Base-by-base conservation (phyloP, 2,113 vertebrate species). In the Platysteira castanea region DNA sequence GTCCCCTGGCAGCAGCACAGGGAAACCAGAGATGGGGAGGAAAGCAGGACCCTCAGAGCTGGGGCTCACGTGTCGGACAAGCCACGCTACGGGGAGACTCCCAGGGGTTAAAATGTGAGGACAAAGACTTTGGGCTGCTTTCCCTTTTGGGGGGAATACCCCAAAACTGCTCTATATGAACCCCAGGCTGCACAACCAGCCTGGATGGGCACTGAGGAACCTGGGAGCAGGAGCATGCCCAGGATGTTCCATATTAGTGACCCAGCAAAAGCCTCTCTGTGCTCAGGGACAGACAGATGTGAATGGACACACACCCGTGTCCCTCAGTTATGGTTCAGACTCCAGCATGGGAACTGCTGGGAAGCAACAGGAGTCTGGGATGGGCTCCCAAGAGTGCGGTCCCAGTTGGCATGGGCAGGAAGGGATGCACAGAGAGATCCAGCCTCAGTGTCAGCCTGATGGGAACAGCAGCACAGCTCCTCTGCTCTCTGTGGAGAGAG, bases 301-400 rank as follows among this genome's bases (percentile, higher is more conserved):
- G 33, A 37, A 49, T 0, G 0, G 59, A 57, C 87, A 78, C 14
- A 17, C 54, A 41, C 1, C 26, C 3, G 0, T 1, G 0, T 16
- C 5, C 49, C 41, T 39, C 46, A 24, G 5, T 1, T 54, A 23
- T 8, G 57, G 61, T 11, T 47, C 47, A 71, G 57, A 76, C 4
- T 28, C 24, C 11, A 6, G 13, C 30, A 56, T 0, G 9, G 64
- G 52, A 83, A 44, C 13, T 11, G 13, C 42, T 5, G 5, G 56
- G 41, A 61, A 75, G 71, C 2, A 4, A 53, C 0, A 5, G 47
- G 42, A 61, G 24, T 14, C 23, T 26, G 13, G 56, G 59, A 78
- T 7, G 15, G 24, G 44, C 14, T 70, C 37, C 50, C 16, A 7
- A n/a, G 22, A 31, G 46, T 7, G 23, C 24, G 4, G 1, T 35